Conservation (phyloP, 2,888 invertebrate species). For the Andrena flavipes region DNA sequence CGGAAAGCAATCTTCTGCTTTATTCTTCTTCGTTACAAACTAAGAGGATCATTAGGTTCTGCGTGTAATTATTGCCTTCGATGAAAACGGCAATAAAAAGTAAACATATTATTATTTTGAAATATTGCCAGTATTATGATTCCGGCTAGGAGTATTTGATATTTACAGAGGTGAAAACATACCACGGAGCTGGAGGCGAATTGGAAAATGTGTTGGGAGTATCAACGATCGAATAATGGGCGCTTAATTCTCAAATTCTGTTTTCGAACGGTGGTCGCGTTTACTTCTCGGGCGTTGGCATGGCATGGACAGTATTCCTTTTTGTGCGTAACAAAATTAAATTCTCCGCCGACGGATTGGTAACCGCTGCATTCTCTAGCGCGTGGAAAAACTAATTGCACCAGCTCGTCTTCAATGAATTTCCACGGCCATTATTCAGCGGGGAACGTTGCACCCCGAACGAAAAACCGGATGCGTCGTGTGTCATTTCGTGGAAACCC, state of each 20-base stretch:
- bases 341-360: slow-evolving; percentile 68
- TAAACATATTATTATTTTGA: too few species aligned
- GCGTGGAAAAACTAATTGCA: slow-evolving; percentile 66
- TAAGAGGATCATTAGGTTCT: too few species aligned
- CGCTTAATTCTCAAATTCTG: slow-evolving; percentile 54
- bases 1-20: too few species aligned
- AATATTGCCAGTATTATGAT: background rate
- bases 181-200: background rate
- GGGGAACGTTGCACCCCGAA: slow-evolving; percentile 8
- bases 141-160: slow-evolving; percentile 15
- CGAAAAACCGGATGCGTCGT: slow-evolving; percentile 28
- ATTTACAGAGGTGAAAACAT: slow-evolving; percentile 28
- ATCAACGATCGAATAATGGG: slow-evolving; percentile 7
- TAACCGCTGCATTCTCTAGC: slow-evolving; percentile 67
- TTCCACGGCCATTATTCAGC: slow-evolving; percentile 58
- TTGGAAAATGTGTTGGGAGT: background rate
- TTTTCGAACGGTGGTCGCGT: slow-evolving; percentile 23
- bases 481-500: slow-evolving; percentile 34
- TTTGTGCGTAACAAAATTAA: slow-evolving; percentile 69
- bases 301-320: slow-evolving; percentile 48
- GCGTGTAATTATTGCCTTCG: too few species aligned
- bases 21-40: too few species aligned
- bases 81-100: too few species aligned
- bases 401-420: slow-evolving; percentile 67
- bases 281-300: slow-evolving; percentile 16